Evolutionary conservation across 2,888 invertebrate species (phyloP), one percentile per base, ranked within the genome.

Genomic region (Ariolimax columbianus): DNA sequence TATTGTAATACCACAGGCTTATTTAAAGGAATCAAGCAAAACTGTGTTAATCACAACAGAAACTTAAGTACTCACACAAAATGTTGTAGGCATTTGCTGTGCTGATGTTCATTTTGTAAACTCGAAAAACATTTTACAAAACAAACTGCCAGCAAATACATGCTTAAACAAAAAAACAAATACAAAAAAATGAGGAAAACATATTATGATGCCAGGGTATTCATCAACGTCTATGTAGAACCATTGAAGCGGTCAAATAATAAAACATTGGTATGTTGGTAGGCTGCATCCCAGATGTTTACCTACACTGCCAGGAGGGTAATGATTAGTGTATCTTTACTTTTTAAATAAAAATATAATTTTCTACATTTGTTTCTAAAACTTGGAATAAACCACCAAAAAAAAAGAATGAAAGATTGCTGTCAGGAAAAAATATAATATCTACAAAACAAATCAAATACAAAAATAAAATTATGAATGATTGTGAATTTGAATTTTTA

Each of bases 71-170:
- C 30, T 51, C 51, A 43, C 47, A 30, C 30, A 75, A 33, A 51
- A 51, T 36, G 17, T 73, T n/a, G 3, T 33, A 33, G 51, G 51
- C 30, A 51, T 75, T 75, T 75, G 75, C 75, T 51, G 75, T 75
- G 17, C 30, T 51, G 26, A 17, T 75, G 75, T 51, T 75, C 51
- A 75, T 51, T 75, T 75, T 75, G 75, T 75, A 75, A 75, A 72
- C n/a, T 47, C 75, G 75, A 75, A 75, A 75, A 51, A 17, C 26
- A 51, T n/a, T 75, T 75, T 75, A 75, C 75, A 75, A 75, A 75
- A 75, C 19, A 75, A 75, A 75, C 75, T 51, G n/a, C 17, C 75
- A 75, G 75, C 75, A 75, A 75, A 51, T 36, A 51, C 40, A 51
- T 33, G 33, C 33, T 75, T 51, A 4, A 40, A 3, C 72, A 40